phyloP scores from a whole-genome alignment of 2,113 vertebrate genomes.

The Syrrhaptes paradoxus region DNA sequence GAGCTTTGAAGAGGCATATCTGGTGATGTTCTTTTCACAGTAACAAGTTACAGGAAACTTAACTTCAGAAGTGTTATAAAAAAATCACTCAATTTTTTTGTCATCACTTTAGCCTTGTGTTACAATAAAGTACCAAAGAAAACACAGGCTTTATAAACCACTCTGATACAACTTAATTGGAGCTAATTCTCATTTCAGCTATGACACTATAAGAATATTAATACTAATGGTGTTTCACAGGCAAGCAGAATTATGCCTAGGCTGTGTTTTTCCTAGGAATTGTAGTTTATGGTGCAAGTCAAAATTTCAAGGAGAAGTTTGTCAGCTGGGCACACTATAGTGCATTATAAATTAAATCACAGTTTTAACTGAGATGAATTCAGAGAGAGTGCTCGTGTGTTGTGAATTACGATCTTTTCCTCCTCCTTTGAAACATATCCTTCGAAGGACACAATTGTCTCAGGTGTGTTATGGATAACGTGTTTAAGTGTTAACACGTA shows the following conservation, averaged over 20 bases:
- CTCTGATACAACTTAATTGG: background rate
- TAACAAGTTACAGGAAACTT: background rate
- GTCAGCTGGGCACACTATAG: background rate
- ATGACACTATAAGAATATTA: background rate
- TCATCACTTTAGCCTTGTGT: background rate
- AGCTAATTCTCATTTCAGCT: background rate
- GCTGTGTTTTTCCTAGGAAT: background rate
- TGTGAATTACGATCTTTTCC: background rate
- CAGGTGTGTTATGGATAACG: background rate
- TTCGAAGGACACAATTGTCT: background rate
- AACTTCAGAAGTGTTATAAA: background rate
- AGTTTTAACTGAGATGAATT: background rate
- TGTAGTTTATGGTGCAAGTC: background rate
- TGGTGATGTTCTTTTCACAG: background rate
- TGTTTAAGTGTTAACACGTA: background rate
- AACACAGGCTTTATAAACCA: background rate
- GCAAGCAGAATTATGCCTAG: background rate
- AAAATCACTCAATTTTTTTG: background rate
- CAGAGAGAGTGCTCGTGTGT: background rate
- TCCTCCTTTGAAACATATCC: background rate
- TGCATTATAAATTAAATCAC: background rate
- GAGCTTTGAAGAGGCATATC: background rate
- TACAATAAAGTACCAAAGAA: background rate
- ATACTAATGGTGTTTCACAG: background rate
- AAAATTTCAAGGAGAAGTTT: conserved; percentile 8